Conservation (phyloP, 2,797 vertebrate species). For the Danionella dracula region DNA sequence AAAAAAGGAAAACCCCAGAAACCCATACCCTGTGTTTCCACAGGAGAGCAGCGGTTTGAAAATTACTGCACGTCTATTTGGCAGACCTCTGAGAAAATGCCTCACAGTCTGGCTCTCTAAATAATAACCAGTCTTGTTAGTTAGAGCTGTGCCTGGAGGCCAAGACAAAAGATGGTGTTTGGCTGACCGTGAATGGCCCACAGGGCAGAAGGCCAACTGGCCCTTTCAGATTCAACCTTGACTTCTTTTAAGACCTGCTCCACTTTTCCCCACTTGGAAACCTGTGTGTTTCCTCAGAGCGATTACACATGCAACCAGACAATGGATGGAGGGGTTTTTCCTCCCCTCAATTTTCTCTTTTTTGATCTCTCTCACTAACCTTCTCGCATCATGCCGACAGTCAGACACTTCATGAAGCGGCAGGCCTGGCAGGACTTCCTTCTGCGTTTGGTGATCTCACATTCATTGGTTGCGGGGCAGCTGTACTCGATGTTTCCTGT, state of each 20-base stretch:
- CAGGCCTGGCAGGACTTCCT: conserved; percentile 99
- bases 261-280: conserved; percentile 18
- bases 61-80: conserved; percentile 43
- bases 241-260: conserved; percentile 51
- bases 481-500: conserved; percentile 98
- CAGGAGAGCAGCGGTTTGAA: conserved; percentile 38
- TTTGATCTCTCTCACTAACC: conserved; percentile 76
- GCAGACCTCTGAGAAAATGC: conserved; percentile 40
- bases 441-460: conserved; percentile 98
- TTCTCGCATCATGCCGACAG: conserved; percentile 99
- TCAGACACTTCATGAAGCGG: conserved; percentile 99
- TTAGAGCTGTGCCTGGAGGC: conserved; percentile 57
- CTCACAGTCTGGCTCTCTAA: conserved; percentile 40
- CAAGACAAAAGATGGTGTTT: conserved; percentile 48
- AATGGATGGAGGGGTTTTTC: not conserved
- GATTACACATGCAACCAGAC: not conserved
- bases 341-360: conserved; percentile 15
- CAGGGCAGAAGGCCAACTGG: conserved; percentile 65
- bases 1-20: conserved; percentile 24
- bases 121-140: conserved; percentile 49
- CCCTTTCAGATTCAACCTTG: conserved; percentile 77
- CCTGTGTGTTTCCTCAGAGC: conserved; percentile 23
- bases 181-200: conserved; percentile 36
- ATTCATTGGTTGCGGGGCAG: conserved; percentile 97
- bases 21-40: conserved; percentile 32